Evolutionary conservation across 2,113 vertebrate species (phyloP), one percentile per base, ranked within the genome.

Genomic region (Pardalotus punctatus): DNA sequence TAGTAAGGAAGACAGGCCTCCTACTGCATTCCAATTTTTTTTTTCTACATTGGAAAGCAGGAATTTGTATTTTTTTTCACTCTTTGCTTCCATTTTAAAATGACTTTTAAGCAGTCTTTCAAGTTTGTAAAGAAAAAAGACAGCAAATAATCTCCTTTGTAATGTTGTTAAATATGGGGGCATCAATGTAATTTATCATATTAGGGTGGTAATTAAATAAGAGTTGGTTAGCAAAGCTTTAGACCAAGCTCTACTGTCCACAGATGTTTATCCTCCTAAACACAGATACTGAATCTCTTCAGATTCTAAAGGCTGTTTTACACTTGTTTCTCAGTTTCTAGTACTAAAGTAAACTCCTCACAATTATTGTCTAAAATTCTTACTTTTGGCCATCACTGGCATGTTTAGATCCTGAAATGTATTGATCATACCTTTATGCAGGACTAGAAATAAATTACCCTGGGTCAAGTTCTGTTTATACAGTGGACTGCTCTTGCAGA

Each of bases 401-500:
- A 5, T 83, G 79, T 93, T 96, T 72, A 89, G 90, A 90, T 94
- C 87, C 76, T 90, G 36, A 86, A 83, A 69, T 47, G 47, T 78
- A 95, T 86, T 36, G 93, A 76, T 93, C 66, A 17, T 93, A 40
- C 95, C 96, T 97, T 97, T 97, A 97, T 98, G 97, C 93, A 35
- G 93, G 95, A 96, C 96, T 79, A 94, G 97, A 95, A 97, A 98
- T 96, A 97, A 98, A 98, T 98, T 97, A 97, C 95, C 91, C 72
- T 53, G 95, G 98, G 98, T 98, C 98, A 98, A 98, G 98, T 97
- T 98, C 96, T 98, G 98, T 98, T 98, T 98, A 98, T 97, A 95
- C 95, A 98, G 97, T 93, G 97, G 97, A 83, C 98, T 95, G 93
- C 93, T 97, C 97, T 88, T 95, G 97, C 93, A 97, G 97, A 97